Evolutionary conservation across 2,888 invertebrate species (phyloP), one percentile per base, ranked within the genome.

Genomic region (Acanthacorydalis orientalis): DNA sequence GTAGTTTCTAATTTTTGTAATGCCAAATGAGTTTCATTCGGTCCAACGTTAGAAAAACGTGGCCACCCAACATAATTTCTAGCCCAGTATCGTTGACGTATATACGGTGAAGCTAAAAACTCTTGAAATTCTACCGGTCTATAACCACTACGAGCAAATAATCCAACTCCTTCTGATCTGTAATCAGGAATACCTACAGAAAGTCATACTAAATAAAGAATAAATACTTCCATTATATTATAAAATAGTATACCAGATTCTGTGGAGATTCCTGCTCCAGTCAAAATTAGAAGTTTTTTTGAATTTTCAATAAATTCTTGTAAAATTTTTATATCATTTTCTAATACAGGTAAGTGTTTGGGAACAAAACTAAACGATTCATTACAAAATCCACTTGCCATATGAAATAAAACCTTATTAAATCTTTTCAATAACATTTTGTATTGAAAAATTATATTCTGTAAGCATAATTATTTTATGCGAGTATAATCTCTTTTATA

Each of bases 251-350:
- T 63, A 80, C 81, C 81, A 60, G 91, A 91, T 74, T 97, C 96
- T 1, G 96, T 97, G 1, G 96, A 96, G 57, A 96, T 80, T 32
- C 96, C 97, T 53, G 96, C 96, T 11, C 97, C 97, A 46, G 91
- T 91, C 41, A 95, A 60, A 14, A 88, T 70, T 14, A 90, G 68
- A 43, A 85, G 66, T 55, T 73, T 77, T 7, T 70, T 58, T 47
- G 73, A 64, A 38, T 61, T 62, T 2, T 58, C 51, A 15, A 88
- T 56, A 62, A 86, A 85, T 46, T 74, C 64, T 58, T 70, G 69
- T 0, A 88, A 60, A 45, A 59, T 60, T 51, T 68, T 59, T 23
- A 79, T 57, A 56, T 87, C 85, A 52, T 70, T 66, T 15, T 68
- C 64, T 16, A 69, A 65, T 0, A 74, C 77, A 7, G 83, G 81